Evolutionary conservation across 2,797 vertebrate species (phyloP).

Genomic region (Petrocephalus schoutedeni): DNA sequence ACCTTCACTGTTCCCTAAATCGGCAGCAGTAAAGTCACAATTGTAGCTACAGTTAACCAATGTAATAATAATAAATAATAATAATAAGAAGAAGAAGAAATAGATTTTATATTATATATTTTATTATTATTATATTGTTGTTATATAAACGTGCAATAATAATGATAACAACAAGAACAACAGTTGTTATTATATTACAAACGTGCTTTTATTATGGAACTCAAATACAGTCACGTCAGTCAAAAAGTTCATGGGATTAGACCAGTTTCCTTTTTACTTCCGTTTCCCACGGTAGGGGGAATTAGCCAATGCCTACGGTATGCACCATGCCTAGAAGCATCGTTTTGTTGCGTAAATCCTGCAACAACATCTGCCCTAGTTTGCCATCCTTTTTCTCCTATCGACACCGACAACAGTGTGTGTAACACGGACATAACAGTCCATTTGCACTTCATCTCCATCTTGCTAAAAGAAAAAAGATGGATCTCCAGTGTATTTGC

Average conservation of each 20-base stretch:
- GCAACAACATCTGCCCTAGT: neutral
- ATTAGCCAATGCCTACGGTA: neutral
- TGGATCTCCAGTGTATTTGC: neutral
- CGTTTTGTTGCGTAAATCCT: neutral
- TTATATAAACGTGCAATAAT: too few species aligned
- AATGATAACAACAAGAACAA: too few species aligned
- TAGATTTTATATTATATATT: too few species aligned
- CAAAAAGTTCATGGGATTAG: neutral
- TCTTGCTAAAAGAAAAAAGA: neutral
- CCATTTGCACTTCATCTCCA: neutral
- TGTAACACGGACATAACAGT: neutral
- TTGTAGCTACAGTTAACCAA: neutral
- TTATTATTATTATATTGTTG: neutral
- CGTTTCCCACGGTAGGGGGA: neutral
- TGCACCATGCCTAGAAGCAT: neutral
- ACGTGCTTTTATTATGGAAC: neutral
- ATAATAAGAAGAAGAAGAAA: too few species aligned
- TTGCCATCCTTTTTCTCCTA: neutral
- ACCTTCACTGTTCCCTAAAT: neutral
- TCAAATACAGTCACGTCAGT: neutral
- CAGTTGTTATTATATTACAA: neutral
- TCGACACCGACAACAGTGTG: neutral
- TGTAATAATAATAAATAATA: too few species aligned
- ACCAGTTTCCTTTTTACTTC: slow-evolving; percentile 2
- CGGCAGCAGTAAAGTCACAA: neutral